Conservation (phyloP, 2,113 vertebrate genomes). For the Cromileptes altivelis region DNA sequence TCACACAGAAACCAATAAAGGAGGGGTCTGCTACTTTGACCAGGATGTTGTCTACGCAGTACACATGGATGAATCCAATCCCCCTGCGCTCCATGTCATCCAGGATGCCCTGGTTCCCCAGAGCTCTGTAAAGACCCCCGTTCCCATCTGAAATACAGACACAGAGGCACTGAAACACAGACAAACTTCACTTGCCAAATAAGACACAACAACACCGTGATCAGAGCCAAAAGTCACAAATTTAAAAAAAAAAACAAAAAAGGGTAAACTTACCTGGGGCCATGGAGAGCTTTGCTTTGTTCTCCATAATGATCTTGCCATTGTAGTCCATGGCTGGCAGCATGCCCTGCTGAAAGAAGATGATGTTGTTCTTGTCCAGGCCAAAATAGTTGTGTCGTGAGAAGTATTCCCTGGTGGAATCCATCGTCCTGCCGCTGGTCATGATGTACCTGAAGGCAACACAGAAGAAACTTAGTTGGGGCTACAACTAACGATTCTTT, state of each 20-base stretch:
- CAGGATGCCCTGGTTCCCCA: conserved; percentile 89
- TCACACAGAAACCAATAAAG: conserved; percentile 95
- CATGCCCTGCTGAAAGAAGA: conserved; percentile 99
- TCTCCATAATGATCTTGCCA: conserved; percentile 95
- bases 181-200: background rate
- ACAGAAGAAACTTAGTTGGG: background rate
- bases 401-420: conserved; percentile 92
- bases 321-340: conserved; percentile 95
- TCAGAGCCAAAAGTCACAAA: background rate
- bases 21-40: conserved; percentile 96
- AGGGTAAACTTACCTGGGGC: conserved; percentile 89
- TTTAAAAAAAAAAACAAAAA: too few species aligned
- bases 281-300: conserved; percentile 93
- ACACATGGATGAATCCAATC: conserved; percentile 89
- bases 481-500: too few species aligned
- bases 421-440: conserved; percentile 96
- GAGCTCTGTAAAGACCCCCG: conserved; percentile 94
- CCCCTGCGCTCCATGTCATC: conserved; percentile 92
- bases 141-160: conserved; percentile 90
- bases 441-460: conserved; percentile 94
- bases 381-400: conserved; percentile 91
- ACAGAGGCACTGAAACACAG: background rate
- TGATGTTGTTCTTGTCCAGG: conserved; percentile 87
- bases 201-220: background rate
- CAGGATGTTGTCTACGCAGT: conserved; percentile 97